phyloP scores from a whole-genome alignment of 2,113 vertebrate genomes.

The Bombycilla garrulus region DNA sequence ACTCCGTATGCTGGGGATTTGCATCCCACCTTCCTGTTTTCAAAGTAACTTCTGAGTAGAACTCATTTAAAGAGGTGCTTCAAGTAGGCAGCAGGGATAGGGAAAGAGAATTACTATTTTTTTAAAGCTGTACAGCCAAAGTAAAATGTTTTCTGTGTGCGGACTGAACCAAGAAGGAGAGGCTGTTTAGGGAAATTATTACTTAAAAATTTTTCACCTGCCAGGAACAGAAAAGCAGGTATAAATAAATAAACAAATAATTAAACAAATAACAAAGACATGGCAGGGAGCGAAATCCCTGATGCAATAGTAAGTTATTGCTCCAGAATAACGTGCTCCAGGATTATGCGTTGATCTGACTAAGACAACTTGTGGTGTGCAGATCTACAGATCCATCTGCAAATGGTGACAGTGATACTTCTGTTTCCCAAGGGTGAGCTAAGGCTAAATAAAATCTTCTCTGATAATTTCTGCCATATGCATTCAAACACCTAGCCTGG shows the following conservation, averaged over 20 bases:
- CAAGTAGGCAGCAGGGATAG: not conserved
- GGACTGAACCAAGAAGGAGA: not conserved
- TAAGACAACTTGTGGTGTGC: not conserved
- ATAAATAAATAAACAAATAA: not conserved
- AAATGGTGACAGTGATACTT: not conserved
- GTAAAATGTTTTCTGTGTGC: fast-evolving
- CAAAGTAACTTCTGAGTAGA: not conserved
- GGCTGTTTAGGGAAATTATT: not conserved
- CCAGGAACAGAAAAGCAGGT: not conserved
- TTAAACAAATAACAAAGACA: not conserved
- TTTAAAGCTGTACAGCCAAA: not conserved
- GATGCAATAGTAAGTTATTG: not conserved
- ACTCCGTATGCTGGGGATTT: not conserved
- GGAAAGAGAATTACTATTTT: not conserved
- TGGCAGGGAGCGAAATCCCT: not conserved
- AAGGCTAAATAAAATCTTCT: not conserved
- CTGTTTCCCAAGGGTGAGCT: slow-evolving; percentile 21
- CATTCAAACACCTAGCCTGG: not conserved
- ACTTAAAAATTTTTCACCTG: not conserved
- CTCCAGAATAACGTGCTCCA: not conserved
- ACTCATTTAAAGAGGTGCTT: not conserved
- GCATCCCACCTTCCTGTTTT: not conserved
- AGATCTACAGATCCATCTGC: slow-evolving; percentile 21
- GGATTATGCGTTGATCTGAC: not conserved
- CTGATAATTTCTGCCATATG: not conserved